Evolutionary conservation across 2,888 invertebrate species (phyloP).

Genomic region (Platyscelio sp.): DNA sequence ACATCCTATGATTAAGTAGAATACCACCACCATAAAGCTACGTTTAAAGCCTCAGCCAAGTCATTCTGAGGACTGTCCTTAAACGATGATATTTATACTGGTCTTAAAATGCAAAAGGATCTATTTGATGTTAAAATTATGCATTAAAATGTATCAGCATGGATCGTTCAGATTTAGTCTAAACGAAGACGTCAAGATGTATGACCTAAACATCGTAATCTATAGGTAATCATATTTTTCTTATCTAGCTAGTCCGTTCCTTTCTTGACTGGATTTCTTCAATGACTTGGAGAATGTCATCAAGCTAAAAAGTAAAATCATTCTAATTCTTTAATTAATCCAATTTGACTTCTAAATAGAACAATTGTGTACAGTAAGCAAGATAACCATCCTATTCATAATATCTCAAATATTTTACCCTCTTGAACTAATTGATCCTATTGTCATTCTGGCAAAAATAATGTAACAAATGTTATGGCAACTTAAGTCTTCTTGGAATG

Average conservation of each 20-base stretch:
- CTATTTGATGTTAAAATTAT: slow-evolving; percentile 60
- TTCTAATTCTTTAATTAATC: slow-evolving; percentile 6
- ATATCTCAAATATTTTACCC: slow-evolving; percentile 19
- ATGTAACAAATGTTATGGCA: neutral
- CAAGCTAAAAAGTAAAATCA: neutral
- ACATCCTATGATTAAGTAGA: neutral
- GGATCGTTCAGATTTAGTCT: slow-evolving; percentile 16
- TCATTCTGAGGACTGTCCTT: slow-evolving; percentile 42
- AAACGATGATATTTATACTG: slow-evolving; percentile 71
- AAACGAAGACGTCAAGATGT: neutral
- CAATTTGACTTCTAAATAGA: slow-evolving; percentile 8
- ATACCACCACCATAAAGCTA: slow-evolving; percentile 1
- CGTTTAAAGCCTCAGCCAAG: slow-evolving; percentile 74
- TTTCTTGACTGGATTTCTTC: slow-evolving; percentile 28
- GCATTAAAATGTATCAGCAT: slow-evolving; percentile 75
- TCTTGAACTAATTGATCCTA: slow-evolving; percentile 5
- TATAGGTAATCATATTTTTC: slow-evolving; percentile 6
- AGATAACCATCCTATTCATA: neutral
- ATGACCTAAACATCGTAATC: slow-evolving; percentile 37
- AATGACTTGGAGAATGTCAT: neutral
- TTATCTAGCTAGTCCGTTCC: neutral
- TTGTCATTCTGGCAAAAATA: neutral
- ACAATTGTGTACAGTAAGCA: neutral
- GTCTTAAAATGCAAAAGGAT: slow-evolving; percentile 70
- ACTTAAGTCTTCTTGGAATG: neutral